phyloP scores from a whole-genome alignment of 2,113 vertebrate species.

The Poicephalus meyeri region DNA sequence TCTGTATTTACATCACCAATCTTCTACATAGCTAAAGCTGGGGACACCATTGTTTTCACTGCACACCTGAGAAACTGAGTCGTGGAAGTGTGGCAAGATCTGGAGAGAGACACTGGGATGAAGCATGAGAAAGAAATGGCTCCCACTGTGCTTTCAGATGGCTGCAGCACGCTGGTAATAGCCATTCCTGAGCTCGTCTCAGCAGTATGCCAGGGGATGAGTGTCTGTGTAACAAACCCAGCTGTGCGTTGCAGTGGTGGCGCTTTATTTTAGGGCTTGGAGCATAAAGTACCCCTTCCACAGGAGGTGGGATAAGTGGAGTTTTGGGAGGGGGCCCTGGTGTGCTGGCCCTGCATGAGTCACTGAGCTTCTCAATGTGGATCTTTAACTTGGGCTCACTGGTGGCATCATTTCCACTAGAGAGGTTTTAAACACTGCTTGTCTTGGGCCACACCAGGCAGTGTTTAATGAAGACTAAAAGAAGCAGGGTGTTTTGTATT shows the following conservation, averaged over 20 bases:
- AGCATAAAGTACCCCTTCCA: background rate
- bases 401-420: background rate
- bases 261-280: background rate
- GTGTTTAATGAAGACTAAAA: background rate
- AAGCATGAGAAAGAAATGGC: background rate
- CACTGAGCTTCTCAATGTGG: accelerated
- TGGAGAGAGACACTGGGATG: background rate
- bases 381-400: background rate
- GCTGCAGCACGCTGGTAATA: background rate
- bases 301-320: background rate
- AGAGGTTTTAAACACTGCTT: background rate
- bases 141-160: background rate
- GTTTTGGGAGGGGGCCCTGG: background rate
- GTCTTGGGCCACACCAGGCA: background rate
- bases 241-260: background rate
- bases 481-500: background rate
- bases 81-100: background rate
- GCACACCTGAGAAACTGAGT: background rate
- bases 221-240: background rate
- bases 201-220: accelerated
- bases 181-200: background rate
- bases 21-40: background rate
- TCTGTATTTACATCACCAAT: background rate
- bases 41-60: background rate
- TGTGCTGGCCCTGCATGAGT: accelerated